phyloP scores from a whole-genome alignment of 2,113 vertebrate species.

The Microcebus tavaratra region DNA sequence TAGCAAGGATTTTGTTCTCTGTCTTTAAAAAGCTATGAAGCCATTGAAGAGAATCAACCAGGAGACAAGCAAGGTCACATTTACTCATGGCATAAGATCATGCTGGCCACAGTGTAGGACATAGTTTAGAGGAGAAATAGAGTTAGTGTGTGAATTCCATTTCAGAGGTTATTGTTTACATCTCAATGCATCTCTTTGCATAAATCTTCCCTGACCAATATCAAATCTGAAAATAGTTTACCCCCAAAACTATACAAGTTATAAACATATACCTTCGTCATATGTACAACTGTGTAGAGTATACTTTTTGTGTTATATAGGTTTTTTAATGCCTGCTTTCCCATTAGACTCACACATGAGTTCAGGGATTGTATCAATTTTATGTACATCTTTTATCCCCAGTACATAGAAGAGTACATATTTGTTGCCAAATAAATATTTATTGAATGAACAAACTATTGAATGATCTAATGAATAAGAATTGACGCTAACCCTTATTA shows the following conservation, averaged over 20 bases:
- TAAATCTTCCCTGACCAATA: neutral
- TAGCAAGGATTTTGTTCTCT: neutral
- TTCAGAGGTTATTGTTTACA: neutral
- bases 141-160: neutral
- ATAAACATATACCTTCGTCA: neutral
- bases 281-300: neutral
- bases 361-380: neutral
- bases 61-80: neutral
- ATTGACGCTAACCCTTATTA: neutral
- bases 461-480: neutral
- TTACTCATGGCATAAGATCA: neutral
- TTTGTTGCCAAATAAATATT: neutral
- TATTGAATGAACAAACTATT: neutral
- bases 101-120: neutral
- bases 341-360: neutral
- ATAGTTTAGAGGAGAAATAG: neutral
- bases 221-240: neutral
- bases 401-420: neutral
- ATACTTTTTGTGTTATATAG: neutral
- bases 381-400: neutral
- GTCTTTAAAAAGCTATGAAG: neutral
- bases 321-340: neutral
- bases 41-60: neutral
- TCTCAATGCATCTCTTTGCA: neutral
- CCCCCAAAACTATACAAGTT: no score